These are phyloP conservation scores for Manis javanica DNA, from an alignment of 2,797 vertebrate genomes.

Conservation along the genomic window DNA sequence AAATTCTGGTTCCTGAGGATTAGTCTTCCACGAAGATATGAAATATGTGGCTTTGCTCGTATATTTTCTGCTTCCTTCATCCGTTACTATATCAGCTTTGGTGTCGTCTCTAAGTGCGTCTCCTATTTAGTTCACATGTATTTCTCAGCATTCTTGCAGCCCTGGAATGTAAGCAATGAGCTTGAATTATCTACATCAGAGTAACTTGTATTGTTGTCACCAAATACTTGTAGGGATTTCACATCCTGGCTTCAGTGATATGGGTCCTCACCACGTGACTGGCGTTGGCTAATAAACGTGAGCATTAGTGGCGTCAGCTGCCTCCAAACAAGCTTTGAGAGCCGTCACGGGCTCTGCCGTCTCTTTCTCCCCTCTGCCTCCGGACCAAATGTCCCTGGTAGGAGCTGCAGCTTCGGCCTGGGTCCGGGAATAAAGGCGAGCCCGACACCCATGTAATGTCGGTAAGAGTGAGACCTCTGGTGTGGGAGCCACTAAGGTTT, in stretches of 20 bases:
- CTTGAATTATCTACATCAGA: neutral
- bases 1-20: neutral
- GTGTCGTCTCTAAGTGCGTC: neutral
- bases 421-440: neutral
- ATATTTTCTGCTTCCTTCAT: neutral
- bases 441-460: neutral
- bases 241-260: neutral
- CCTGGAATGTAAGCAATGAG: neutral
- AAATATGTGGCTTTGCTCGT: neutral
- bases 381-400: neutral
- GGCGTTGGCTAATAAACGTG: neutral
- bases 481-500: neutral
- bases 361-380: neutral
- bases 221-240: neutral
- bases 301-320: neutral
- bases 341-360: neutral
- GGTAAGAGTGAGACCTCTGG: neutral
- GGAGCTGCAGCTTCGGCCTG: neutral
- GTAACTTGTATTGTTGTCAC: neutral
- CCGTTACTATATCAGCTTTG: neutral
- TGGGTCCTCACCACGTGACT: neutral
- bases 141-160: neutral
- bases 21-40: too few species aligned
- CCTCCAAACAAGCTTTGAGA: neutral
- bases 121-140: neutral